Base-by-base conservation (phyloP, 2,888 invertebrate genomes). In the Diarsia rubi region DNA sequence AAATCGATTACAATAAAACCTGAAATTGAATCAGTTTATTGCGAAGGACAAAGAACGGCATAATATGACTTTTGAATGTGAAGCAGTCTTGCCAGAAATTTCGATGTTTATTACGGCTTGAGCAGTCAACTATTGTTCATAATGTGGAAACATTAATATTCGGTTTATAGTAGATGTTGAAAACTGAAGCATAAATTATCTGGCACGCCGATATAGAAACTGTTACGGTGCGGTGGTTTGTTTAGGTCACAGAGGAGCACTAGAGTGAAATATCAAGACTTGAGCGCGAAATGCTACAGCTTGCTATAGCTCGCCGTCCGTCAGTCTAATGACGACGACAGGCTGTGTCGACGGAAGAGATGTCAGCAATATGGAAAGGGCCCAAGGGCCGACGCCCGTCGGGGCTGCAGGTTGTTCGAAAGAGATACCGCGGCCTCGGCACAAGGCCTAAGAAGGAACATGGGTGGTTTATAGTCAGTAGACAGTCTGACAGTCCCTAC, bases 21-120 rank as follows among this genome's bases (percentile, higher is more conserved):
- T 60, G 69, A 78, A 72, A 78, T 70, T 72, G 59, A 47, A 74
- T 78, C 78, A 63, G 49, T 72, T 70, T 72, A 68, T 47, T 42
- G 47, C 19, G 69, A 69, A 83, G 78, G 78, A 69, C 69, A 78
- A 78, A 71, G 85, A 78, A 74, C 47, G 82, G 78, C 54, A 62
- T 42, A 27, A n/a, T 79, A 69, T 64, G 57, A 64, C 75, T 45
- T 66, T 73, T 84, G 45, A 80, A 75, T 75, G 68, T 68, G 31
- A 65, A 69, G 74, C 66, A 44, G 37, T 79, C 19, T 73, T 75
- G 68, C 69, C 63, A 81, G 81, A 72, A 81, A 69, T 67, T 64
- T 69, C 49, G 60, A 69, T 47, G 63, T 81, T 76, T 76, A 82
- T 76, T 81, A 49, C 69, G 19, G 49, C 67, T 64, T 60, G 57